phyloP scores from a whole-genome alignment of 1,140 invertebrate species.

The Drosophila nasuta region DNA sequence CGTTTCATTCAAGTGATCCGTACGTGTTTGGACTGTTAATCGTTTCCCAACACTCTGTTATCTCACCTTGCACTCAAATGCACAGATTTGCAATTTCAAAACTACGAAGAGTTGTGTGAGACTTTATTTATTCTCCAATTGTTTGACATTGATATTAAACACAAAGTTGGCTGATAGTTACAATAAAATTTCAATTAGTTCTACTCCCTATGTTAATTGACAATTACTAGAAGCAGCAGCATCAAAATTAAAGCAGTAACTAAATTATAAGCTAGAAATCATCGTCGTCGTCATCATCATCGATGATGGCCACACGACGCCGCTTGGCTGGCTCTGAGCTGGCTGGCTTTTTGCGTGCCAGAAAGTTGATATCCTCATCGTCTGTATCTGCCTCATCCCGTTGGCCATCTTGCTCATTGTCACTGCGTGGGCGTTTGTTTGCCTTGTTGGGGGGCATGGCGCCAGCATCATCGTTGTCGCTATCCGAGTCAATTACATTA shows the following conservation, averaged over 20 bases:
- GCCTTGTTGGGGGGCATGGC: constrained; percentile 62
- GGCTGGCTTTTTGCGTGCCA: constrained; percentile 74
- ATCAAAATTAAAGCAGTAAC: constrained; percentile 16
- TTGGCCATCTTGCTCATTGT: constrained; percentile 56
- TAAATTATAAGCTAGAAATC: constrained; percentile 66
- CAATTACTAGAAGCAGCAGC: constrained; percentile 54
- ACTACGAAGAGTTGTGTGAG: background rate
- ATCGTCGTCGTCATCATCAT: constrained; percentile 81
- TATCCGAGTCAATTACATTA: constrained; percentile 84
- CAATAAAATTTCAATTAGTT: constrained; percentile 24
- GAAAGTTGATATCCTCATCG: constrained; percentile 77
- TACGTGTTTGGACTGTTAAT: constrained; percentile 14
- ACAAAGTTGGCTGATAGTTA: background rate
- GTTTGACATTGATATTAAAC: background rate
- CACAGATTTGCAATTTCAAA: background rate
- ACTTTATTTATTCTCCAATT: background rate
- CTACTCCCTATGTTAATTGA: constrained; percentile 5
- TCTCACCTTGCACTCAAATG: background rate
- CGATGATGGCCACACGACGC: constrained; percentile 79
- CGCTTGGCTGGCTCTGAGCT: constrained; percentile 71
- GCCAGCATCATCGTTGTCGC: constrained; percentile 65
- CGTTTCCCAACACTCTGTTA: constrained; percentile 6
- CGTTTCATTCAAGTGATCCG: constrained; percentile 15
- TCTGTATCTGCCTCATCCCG: constrained; percentile 29
- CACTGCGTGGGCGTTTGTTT: constrained; percentile 80